A percentile compares a stretch with the other conserved stretches of the same genome.
These are phyloP conservation scores for Triops cancriformis DNA, from an alignment of 1,140 invertebrate species.

Conservation along the genomic window DNA sequence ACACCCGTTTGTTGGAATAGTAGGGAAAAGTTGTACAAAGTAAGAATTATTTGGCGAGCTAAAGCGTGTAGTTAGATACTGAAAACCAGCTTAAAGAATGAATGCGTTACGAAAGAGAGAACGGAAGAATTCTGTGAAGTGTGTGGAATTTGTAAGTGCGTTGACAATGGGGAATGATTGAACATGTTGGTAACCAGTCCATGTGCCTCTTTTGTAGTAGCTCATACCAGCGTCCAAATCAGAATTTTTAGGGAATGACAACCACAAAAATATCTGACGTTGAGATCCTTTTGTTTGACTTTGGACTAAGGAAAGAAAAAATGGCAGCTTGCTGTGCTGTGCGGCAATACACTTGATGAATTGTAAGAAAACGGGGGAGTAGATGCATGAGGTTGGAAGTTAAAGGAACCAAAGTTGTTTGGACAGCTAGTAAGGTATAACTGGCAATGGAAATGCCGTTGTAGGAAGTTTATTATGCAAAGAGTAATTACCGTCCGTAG, in stretches of 20 bases:
- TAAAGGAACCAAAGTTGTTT: no score
- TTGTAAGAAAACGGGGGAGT: neutral
- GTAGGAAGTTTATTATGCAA: neutral
- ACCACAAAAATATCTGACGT: neutral
- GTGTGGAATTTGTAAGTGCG: neutral
- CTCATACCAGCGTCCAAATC: neutral
- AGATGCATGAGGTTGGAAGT: no score
- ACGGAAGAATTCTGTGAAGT: neutral
- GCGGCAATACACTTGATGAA: constrained; percentile 12
- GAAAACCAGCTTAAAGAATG: neutral
- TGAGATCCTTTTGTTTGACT: neutral
- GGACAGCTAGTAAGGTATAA: no score
- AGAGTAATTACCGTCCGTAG: neutral
- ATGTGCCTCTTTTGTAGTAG: constrained; percentile 13
- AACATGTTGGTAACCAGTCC: constrained; percentile 1
- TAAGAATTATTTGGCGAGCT: neutral
- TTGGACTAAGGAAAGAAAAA: neutral
- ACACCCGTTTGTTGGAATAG: neutral
- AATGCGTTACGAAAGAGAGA: neutral
- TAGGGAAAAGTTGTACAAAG: neutral
- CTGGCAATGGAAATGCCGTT: neutral
- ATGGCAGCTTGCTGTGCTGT: constrained; percentile 2
- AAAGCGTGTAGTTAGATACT: constrained; percentile 10
- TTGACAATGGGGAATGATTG: neutral
- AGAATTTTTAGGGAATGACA: neutral